Evolutionary conservation across 1,140 invertebrate genomes (phyloP), one percentile per base, ranked within the genome.

Genomic region (Plodia interpunctella): DNA sequence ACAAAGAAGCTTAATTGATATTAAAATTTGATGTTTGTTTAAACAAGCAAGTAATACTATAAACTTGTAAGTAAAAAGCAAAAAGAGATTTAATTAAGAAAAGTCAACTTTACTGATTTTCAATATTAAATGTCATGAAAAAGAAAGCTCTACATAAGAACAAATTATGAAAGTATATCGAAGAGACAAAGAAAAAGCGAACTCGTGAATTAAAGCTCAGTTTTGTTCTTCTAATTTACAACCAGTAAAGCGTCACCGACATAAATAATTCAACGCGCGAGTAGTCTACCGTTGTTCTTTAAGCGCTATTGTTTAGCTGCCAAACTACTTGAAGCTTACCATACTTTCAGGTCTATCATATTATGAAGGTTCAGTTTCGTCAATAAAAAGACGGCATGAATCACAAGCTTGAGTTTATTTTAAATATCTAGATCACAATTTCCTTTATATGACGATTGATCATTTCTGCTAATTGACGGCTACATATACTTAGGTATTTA

Each of bases 191-290:
- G 57, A 65, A 61, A 64, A 65, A 63, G 28, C 53, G 13, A 50
- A 62, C 19, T 62, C 71, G 77, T 76, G 65, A 76, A 80, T 79
- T 70, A 74, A 55, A 68, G 60, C 63, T 70, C 66, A 53, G 61
- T 85, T 84, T 83, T 83, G 72, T 80, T 73, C 68, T 65, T 70
- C 70, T 83, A 86, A 86, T 84, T 84, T 83, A 84, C 74, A 81
- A 69, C 63, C 66, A 63, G 49, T 64, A 75, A 80, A 77, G 71
- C 73, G 63, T 57, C 30, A 67, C 72, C 70, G 77, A 65, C 75
- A 87, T 88, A 80, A 80, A 88, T 87, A 79, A 87, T 88, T 88
- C 85, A 88, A 79, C 74, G 65, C 64, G 55, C 65, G 64, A 68
- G 63, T 65, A 67, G 59, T 64, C 65, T 62, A 70, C 70, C 73